These are phyloP conservation scores for Drosophila anomalipes DNA, from an alignment of 2,888 invertebrate species.

Conservation along the genomic window DNA sequence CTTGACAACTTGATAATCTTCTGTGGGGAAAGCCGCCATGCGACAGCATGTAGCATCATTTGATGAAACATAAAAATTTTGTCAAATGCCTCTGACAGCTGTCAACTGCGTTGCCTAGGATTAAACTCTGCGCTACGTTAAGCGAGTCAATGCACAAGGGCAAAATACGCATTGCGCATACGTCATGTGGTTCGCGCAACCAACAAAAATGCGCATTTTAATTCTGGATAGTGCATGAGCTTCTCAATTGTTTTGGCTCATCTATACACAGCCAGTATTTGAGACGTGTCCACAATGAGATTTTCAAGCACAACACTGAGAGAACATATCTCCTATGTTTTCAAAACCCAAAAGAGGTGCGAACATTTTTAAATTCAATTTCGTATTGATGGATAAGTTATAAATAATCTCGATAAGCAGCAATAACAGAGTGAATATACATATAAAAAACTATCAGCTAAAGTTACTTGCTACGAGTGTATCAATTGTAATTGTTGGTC, in stretches of 20 bases:
- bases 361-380: neutral
- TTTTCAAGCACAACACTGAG: constrained; percentile 4
- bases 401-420: neutral
- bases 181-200: constrained; percentile 49
- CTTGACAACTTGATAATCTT: constrained; percentile 66
- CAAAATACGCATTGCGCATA: constrained; percentile 56
- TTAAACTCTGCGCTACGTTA: constrained; percentile 35
- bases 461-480: neutral
- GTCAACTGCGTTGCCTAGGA: constrained; percentile 49
- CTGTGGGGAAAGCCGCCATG: constrained; percentile 23
- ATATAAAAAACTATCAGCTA: neutral
- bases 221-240: constrained; percentile 13
- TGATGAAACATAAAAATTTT: constrained; percentile 61
- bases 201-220: constrained; percentile 15
- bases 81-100: constrained; percentile 68
- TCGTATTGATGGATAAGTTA: neutral
- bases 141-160: constrained; percentile 35
- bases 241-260: neutral
- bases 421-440: neutral
- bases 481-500: neutral
- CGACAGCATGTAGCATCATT: constrained; percentile 61
- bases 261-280: neutral
- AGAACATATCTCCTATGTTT: neutral
- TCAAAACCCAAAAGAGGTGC: neutral
- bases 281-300: constrained; percentile 1